phyloP scores from a whole-genome alignment of 2,113 vertebrate genomes.

The Corythaixoides concolor region DNA sequence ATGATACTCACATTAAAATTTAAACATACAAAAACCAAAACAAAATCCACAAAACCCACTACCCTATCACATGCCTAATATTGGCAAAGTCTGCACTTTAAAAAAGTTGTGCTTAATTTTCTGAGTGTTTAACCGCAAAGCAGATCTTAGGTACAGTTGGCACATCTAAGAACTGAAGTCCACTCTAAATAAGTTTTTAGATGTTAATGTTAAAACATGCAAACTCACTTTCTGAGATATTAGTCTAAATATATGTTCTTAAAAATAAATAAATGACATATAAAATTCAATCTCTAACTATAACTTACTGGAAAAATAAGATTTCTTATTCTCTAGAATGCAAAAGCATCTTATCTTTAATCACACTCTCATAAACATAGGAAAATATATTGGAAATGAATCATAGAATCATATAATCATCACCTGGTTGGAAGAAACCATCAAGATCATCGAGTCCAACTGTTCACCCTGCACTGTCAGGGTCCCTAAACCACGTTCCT shows the following conservation, averaged over 20 bases:
- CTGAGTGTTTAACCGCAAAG: neutral
- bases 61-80: neutral
- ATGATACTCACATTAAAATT: neutral
- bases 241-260: neutral
- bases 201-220: neutral
- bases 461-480: no score
- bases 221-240: neutral
- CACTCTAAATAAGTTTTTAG: neutral
- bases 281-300: neutral
- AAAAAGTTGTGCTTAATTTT: neutral
- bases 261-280: neutral
- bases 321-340: neutral
- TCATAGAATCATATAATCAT: no score
- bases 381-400: neutral
- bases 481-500: no score
- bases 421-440: no score
- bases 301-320: neutral
- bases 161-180: neutral
- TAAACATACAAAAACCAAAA: neutral
- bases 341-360: neutral
- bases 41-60: accelerated
- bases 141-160: neutral
- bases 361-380: neutral
- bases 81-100: neutral
- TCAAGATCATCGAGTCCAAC: no score